Evolutionary conservation across 1,140 invertebrate species (phyloP), one percentile per base, ranked within the genome.

Genomic region (Meloidogyne exigua): DNA sequence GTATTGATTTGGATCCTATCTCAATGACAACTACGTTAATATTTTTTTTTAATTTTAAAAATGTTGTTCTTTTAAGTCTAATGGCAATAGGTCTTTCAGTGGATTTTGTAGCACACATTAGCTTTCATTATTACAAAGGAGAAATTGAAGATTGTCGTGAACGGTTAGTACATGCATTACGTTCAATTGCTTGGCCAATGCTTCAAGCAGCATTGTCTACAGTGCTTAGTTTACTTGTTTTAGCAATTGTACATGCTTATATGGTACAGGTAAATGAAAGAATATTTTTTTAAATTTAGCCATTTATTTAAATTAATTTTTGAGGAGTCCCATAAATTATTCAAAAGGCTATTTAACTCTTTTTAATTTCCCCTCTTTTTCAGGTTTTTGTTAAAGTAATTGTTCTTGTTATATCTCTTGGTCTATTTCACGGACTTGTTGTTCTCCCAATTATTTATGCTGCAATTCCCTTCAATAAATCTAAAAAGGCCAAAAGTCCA

Each of bases 141-240:
- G 85, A 87, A 66, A 81, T 84, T 1, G 91, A 91, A 81, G 89
- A 84, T 64, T n/a, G 63, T 23, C 91, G 93, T 62, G 93, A 94
- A 21, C 91, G 92, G 69, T 93, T 97, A 0, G 91, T 91, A 68
- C 92, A 94, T 82, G 93, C 94, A 71, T 89, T 98, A 0, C 93
- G 94, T 86, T 93, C 93, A 0, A 89, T 98, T 0, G 95, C 95
- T 1, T 89, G 96, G 32, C 95, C 96, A 0, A 96, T 98, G 77
- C 90, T 96, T n/a, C 95, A 98, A 89, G 95, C 95, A 15, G 94
- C 94, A 0, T 89, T 93, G 0, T 96, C 94, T 9, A 97, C 95
- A 0, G 93, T 98, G 26, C 88, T 98, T 0, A 94, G 94, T 67
- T 92, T 97, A 12, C 89, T 93, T 0, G 93, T 94, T 0, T 88